Evolutionary conservation across 2,113 vertebrate genomes (phyloP).

Genomic region (Calonectris borealis): DNA sequence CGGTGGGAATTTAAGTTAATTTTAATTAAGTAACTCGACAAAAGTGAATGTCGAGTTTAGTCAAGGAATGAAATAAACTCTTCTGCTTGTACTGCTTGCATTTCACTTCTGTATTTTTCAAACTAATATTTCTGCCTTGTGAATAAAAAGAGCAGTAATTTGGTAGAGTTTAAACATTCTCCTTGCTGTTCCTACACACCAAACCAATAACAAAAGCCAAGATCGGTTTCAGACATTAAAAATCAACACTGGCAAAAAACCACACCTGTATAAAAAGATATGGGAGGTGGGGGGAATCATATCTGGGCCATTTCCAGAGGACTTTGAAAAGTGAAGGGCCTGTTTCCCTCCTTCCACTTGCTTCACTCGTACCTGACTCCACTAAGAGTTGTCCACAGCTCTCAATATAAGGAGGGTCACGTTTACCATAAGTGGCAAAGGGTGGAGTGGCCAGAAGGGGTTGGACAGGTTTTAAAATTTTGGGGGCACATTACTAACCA

Average conservation of each 20-base stretch:
- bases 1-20: neutral
- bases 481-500: neutral
- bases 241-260: neutral
- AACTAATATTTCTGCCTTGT: neutral
- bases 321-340: neutral
- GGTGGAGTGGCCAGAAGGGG: neutral
- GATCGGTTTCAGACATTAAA: neutral
- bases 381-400: neutral
- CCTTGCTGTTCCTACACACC: neutral
- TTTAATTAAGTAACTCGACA: neutral
- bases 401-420: neutral
- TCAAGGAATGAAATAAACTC: neutral
- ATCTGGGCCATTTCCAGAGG: neutral
- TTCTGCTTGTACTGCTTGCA: neutral
- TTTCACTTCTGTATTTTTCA: neutral
- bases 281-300: neutral
- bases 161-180: neutral
- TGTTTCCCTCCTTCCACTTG: neutral
- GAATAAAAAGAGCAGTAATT: neutral
- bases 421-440: neutral
- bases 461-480: neutral
- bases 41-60: neutral
- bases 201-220: neutral
- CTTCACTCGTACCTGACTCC: neutral
- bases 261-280: neutral